Evolutionary conservation across 2,113 vertebrate genomes (phyloP).

Genomic region (Craseonycteris thonglongyai): DNA sequence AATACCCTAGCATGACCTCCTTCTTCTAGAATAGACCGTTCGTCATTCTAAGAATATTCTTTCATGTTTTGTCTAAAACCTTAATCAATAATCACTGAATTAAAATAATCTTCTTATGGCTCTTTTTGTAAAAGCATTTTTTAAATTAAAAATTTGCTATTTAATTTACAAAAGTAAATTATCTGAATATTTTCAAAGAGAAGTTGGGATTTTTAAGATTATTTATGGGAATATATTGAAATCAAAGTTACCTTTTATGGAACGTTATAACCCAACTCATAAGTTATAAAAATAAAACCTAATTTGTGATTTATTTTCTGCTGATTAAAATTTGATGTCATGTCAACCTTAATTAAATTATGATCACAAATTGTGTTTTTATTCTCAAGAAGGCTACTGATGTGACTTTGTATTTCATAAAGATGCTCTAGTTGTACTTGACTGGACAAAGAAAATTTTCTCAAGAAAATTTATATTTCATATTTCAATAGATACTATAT

Average conservation of each 20-base stretch:
- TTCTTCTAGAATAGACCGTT: not conserved
- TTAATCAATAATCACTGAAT: not conserved
- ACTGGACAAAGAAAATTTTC: not conserved
- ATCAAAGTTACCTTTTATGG: not conserved
- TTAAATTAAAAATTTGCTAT: not conserved
- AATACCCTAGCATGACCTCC: not conserved
- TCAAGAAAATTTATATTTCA: not conserved
- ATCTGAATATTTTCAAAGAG: not conserved
- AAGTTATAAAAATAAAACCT: constrained; percentile 4
- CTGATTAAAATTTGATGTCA: not conserved
- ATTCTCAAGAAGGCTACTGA: not conserved
- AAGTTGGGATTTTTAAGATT: not conserved
- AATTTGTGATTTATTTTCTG: not conserved
- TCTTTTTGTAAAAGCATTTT: not conserved
- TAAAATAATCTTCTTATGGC: not conserved
- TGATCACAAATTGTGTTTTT: not conserved
- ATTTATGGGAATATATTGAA: not conserved
- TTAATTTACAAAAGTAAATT: not conserved
- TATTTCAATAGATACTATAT: not conserved
- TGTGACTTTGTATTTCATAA: not conserved
- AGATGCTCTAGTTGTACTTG: not conserved
- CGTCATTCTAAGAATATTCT: not conserved
- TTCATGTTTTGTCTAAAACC: not conserved
- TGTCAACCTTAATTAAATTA: not conserved
- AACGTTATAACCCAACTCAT: not conserved